Conservation (phyloP, 2,888 invertebrate species). For the Athalia circularis region DNA sequence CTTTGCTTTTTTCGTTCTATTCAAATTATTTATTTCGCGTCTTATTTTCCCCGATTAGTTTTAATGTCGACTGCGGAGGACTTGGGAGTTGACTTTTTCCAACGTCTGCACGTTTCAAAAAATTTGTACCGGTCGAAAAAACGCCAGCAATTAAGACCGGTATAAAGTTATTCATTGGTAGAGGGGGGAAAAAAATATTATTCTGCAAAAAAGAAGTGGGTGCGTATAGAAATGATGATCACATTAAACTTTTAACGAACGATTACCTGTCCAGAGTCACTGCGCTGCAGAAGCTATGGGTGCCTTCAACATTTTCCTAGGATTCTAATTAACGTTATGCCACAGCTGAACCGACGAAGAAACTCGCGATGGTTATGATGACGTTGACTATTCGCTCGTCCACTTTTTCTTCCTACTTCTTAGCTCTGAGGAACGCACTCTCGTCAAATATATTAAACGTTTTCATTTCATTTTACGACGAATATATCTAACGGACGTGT, state of each 20-base stretch:
- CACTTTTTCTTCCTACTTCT: not conserved
- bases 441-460: constrained; percentile 20
- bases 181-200: constrained; percentile 41
- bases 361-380: constrained; percentile 45
- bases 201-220: constrained; percentile 48
- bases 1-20: not conserved
- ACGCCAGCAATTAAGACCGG: constrained; percentile 48
- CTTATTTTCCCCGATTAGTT: not conserved
- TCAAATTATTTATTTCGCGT: constrained; percentile 1
- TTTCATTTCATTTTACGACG: constrained; percentile 33
- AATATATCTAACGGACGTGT: constrained; percentile 22
- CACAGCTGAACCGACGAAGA: constrained; percentile 59
- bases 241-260: constrained; percentile 59
- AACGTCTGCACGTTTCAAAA: too few species aligned
- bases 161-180: constrained; percentile 53
- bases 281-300: not conserved
- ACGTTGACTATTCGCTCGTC: constrained; percentile 6
- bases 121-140: not conserved
- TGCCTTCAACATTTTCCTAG: constrained; percentile 51
- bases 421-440: constrained; percentile 12
- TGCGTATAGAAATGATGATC: constrained; percentile 40
- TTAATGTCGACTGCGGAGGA: not conserved
- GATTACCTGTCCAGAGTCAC: not conserved
- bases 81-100: not conserved
- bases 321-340: constrained; percentile 60